These are phyloP conservation scores for Lepidocolaptes lacrymiger DNA, from an alignment of 2,797 vertebrate species.

Conservation along the genomic window DNA sequence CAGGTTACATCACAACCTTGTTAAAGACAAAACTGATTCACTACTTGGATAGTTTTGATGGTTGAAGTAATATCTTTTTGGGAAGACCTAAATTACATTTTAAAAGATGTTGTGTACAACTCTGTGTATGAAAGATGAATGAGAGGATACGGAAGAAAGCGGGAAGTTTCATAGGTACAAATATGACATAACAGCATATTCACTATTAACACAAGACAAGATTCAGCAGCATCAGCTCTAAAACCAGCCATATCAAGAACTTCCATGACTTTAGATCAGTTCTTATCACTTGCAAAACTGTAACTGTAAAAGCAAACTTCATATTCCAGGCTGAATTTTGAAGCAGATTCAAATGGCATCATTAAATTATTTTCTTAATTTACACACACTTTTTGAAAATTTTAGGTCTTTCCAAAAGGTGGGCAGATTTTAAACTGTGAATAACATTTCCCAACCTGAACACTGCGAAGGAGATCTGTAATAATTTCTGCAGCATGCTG, in stretches of 20 bases:
- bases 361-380: background rate
- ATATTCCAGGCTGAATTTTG: background rate
- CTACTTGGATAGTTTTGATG: background rate
- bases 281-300: background rate
- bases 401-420: background rate
- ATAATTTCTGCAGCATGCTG: conserved; percentile 98
- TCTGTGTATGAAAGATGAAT: background rate
- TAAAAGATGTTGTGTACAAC: background rate
- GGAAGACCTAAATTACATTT: background rate
- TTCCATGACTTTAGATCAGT: background rate
- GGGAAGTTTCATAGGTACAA: background rate
- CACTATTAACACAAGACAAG: background rate
- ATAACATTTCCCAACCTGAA: conserved; percentile 78
- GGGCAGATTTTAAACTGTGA: background rate
- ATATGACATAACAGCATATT: background rate
- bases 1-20: background rate
- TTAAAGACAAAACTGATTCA: background rate
- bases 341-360: background rate
- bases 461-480: conserved; percentile 93
- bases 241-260: background rate
- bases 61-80: background rate
- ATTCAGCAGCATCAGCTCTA: background rate
- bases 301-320: background rate
- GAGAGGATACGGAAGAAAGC: background rate
- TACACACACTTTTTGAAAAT: background rate